Evolutionary conservation across 2,797 vertebrate species (phyloP).

Genomic region (Pseudochromis fuscus): DNA sequence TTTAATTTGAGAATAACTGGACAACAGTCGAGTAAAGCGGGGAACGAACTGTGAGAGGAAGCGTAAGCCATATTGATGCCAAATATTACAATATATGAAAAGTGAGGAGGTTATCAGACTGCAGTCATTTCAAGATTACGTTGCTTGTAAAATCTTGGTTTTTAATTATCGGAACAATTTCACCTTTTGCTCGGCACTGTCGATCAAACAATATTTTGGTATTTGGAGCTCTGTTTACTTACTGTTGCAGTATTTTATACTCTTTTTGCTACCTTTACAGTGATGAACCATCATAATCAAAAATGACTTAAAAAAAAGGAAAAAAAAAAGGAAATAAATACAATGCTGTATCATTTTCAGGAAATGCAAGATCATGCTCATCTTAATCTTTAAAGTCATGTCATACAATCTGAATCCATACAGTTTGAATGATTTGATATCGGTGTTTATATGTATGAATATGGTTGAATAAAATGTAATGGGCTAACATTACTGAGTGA

Average conservation of each 20-base stretch:
- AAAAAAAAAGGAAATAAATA: conserved; percentile 18
- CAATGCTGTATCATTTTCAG: conserved; percentile 58
- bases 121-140: conserved; percentile 64
- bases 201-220: conserved; percentile 55
- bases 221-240: conserved; percentile 64
- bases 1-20: conserved; percentile 35
- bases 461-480: conserved; percentile 76
- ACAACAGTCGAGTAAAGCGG: conserved; percentile 33
- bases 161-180: conserved; percentile 39
- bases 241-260: conserved; percentile 75
- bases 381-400: conserved; percentile 57
- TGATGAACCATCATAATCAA: conserved; percentile 46
- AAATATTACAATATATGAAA: conserved; percentile 60
- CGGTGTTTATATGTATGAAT: conserved; percentile 73
- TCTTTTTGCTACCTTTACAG: conserved; percentile 74
- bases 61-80: conserved; percentile 78
- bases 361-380: conserved; percentile 58
- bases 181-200: conserved; percentile 51
- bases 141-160: conserved; percentile 32
- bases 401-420: conserved; percentile 64
- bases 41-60: conserved; percentile 73
- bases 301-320: background rate
- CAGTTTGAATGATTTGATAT: conserved; percentile 66
- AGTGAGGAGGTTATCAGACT: conserved; percentile 35
- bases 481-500: conserved; percentile 44